Evolutionary conservation across 2,888 invertebrate genomes (phyloP), one percentile per base, ranked within the genome.

Genomic region (Drosophila borborema): DNA sequence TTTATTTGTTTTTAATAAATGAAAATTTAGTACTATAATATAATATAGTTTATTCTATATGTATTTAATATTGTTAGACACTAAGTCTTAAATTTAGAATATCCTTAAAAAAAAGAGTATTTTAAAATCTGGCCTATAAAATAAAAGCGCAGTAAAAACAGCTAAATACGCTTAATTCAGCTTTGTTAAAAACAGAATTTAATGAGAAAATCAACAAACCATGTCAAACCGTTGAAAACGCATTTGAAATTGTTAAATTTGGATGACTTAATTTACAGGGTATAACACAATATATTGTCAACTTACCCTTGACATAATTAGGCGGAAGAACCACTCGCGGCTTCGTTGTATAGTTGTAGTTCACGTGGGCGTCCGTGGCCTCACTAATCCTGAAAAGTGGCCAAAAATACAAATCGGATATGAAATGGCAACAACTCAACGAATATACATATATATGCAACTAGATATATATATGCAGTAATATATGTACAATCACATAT

Each of bases 221-320:
- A 18, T 34, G 34, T 18, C 10, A 7, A 18, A 7, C 0, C 6
- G 7, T 18, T 51, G 18, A 18, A 18, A 18, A 51, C 12, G 12
- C 1, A 1, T 51, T 34, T 18, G 12, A 18, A 51, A 28, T 28
- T 48, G 16, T 48, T 16, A 0, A 9, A 28, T 16, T 16, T 28
- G 16, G 1, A 8, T 18, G 6, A 9, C 16, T 38, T 38, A 6
- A 10, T 23, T 54, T 55, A 41, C 31, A 55, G 55, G 54, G 54
- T 54, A 55, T 55, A 4, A 6, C 2, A 10, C 1, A 12, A 28
- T 28, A 46, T 46, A 49, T 31, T n/a, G 48, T 53, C 53, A 67
- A 86, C 92, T 90, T 94, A 96, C 96, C 96, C 95, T 96, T 96
- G 69, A 96, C 95, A 94, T 96, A 96, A 93, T 95, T 95, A 90